These are phyloP conservation scores for Eristalinus aeneus DNA, from an alignment of 2,888 invertebrate genomes.

Conservation along the genomic window DNA sequence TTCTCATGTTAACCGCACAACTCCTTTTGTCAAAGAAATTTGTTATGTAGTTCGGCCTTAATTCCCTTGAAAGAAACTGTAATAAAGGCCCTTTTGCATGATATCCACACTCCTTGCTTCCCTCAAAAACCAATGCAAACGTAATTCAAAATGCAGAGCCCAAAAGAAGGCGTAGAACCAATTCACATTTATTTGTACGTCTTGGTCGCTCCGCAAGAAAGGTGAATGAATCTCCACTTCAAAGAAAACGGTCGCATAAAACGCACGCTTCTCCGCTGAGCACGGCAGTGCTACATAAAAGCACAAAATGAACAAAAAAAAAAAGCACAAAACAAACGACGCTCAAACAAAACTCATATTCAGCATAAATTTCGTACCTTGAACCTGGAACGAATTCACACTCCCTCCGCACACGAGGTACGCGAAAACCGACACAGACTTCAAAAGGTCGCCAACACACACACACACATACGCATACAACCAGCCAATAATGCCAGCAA, in stretches of 20 bases:
- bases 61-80: too few relatives aligned
- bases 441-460: neutral
- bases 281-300: neutral
- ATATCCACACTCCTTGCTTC: too few relatives aligned
- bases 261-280: neutral
- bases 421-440: neutral
- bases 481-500: conserved; percentile 1
- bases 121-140: too few relatives aligned
- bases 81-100: too few relatives aligned
- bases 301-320: neutral
- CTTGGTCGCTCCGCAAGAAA: neutral
- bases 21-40: too few relatives aligned
- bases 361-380: neutral
- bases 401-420: neutral
- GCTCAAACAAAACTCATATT: neutral
- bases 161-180: neutral
- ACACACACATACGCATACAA: neutral
- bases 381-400: conserved; percentile 1
- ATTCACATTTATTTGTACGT: neutral
- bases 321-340: neutral
- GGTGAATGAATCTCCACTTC: neutral
- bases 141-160: neutral
- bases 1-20: too few relatives aligned
- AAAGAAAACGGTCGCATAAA: neutral
- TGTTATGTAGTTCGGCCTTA: too few relatives aligned